Conservation (phyloP, 2,797 vertebrate species). For the Limosa lapponica region DNA sequence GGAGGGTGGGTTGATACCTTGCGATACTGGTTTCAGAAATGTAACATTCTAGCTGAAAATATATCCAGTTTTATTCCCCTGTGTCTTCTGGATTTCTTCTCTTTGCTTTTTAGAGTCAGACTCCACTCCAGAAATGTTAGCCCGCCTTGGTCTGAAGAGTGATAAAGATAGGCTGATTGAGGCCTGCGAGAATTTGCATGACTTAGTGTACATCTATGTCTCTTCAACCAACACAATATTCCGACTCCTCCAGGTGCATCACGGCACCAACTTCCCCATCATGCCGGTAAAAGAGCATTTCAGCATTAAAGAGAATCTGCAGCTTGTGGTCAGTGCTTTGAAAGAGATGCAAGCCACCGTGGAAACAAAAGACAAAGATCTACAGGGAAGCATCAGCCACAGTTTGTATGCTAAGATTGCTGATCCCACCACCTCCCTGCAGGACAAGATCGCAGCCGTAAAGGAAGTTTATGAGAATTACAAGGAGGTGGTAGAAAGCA, state of each 20-base stretch:
- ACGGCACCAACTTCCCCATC: slow-evolving; percentile 37
- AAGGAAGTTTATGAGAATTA: slow-evolving; percentile 14
- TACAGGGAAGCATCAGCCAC: background rate
- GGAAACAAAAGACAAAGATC: background rate
- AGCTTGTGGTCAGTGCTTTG: slow-evolving; percentile 41
- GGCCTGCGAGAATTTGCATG: slow-evolving; percentile 40
- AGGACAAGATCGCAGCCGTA: background rate
- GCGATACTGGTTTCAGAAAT: background rate
- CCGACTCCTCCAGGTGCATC: background rate
- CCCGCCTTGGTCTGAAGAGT: background rate
- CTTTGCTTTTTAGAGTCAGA: slow-evolving; percentile 53
- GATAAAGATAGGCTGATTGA: slow-evolving; percentile 36
- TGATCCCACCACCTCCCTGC: background rate
- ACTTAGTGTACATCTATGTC: slow-evolving; percentile 20
- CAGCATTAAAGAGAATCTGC: slow-evolving; percentile 60
- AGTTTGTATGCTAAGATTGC: background rate
- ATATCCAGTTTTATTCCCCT: background rate
- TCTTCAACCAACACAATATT: slow-evolving; percentile 45
- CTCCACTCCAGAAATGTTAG: slow-evolving; percentile 31
- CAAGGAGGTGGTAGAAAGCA: background rate
- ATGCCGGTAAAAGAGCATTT: slow-evolving; percentile 43
- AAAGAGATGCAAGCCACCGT: slow-evolving; percentile 48
- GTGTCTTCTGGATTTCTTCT: slow-evolving; percentile 13
- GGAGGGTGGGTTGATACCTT: background rate
- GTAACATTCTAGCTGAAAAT: background rate